These are phyloP conservation scores for Latrodectus elegans DNA, from an alignment of 2,888 invertebrate genomes.

Conservation along the genomic window DNA sequence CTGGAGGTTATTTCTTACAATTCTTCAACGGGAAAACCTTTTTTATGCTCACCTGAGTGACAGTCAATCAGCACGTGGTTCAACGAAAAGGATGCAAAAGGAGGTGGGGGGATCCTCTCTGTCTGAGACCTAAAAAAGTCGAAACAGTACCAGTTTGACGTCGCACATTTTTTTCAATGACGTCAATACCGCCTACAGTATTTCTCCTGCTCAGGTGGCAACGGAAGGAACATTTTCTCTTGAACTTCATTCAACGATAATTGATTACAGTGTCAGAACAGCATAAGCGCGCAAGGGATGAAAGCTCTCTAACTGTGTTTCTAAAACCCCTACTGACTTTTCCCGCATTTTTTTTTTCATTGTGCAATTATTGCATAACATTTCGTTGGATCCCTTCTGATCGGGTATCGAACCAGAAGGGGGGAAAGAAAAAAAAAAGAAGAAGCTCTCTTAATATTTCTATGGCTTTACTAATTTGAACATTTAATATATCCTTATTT, in stretches of 20 bases:
- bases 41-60: background rate
- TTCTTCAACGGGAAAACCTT: background rate
- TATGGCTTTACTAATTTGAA: too few relatives aligned
- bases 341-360: background rate
- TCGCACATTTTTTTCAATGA: conserved; percentile 26
- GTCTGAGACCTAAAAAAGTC: conserved; percentile 1
- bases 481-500: too few relatives aligned
- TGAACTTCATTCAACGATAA: conserved; percentile 11
- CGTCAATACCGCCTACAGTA: conserved; percentile 55
- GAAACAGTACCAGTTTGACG: conserved; percentile 29
- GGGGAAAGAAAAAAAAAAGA: too few relatives aligned
- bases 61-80: background rate
- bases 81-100: background rate
- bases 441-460: too few relatives aligned
- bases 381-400: too few relatives aligned
- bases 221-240: conserved; percentile 23
- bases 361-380: background rate
- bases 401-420: too few relatives aligned
- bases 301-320: background rate
- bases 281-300: background rate
- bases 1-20: background rate
- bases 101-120: background rate
- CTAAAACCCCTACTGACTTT: too few relatives aligned
- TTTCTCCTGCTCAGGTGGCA: conserved; percentile 52
- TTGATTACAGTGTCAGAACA: conserved; percentile 44